These are phyloP conservation scores for Tautogolabrus adspersus DNA, from an alignment of 2,113 vertebrate species.

Conservation along the genomic window DNA sequence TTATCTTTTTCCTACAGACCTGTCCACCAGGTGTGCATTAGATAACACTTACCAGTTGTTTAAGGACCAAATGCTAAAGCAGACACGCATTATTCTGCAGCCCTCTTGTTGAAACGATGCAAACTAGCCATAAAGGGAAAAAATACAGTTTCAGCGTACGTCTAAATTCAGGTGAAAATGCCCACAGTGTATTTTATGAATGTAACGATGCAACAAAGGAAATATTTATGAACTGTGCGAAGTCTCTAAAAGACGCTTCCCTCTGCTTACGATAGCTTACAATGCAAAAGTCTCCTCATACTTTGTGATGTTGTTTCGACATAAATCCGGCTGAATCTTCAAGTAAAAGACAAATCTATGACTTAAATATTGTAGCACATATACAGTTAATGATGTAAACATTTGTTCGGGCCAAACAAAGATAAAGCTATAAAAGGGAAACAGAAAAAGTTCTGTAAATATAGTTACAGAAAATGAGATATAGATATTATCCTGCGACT, in stretches of 20 bases:
- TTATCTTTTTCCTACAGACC: not conserved
- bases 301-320: conserved; percentile 30
- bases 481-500: conserved; percentile 68
- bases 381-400: conserved; percentile 45
- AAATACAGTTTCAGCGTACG: no score
- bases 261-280: conserved; percentile 25
- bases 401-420: conserved; percentile 51
- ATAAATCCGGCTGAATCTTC: conserved; percentile 11
- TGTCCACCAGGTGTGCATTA: not conserved
- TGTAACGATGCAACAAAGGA: conserved; percentile 42
- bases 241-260: conserved; percentile 32
- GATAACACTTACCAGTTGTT: not conserved
- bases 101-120: not conserved
- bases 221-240: conserved; percentile 34
- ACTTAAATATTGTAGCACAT: conserved; percentile 61
- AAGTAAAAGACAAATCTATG: not conserved
- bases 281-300: conserved; percentile 51
- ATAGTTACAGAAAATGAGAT: conserved; percentile 70
- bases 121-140: no score
- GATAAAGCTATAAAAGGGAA: conserved; percentile 12
- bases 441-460: conserved; percentile 76
- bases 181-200: conserved; percentile 42
- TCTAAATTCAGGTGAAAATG: no score
- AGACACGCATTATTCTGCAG: not conserved
- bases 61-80: conserved; percentile 11